Evolutionary conservation across 2,113 vertebrate species (phyloP), one percentile per base, ranked within the genome.

Genomic region (Mionectes macconnelli): DNA sequence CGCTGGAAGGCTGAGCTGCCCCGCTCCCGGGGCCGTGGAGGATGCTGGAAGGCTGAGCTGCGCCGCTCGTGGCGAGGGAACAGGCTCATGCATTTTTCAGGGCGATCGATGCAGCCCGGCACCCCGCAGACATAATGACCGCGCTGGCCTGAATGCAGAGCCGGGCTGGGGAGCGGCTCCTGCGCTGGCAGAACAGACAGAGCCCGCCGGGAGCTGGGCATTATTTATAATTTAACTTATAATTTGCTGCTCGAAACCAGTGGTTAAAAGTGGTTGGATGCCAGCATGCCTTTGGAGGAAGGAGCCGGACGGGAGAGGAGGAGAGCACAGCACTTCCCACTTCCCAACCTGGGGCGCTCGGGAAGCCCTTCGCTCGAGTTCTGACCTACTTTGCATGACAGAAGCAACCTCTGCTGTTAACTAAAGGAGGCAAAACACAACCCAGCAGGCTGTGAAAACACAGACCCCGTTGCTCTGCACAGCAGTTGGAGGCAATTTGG

Each of bases 331-430:
- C 33, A 5, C 68, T 87, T 53, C 75, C 8, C 31, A n/a, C 95
- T 84, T 84, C 95, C 97, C 94, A 93, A 11, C n/a, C 53, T 60
- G 17, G 95, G 93, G 86, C 21, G 33, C 44, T 57, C 49, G 55
- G 74, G 70, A 91, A 92, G 79, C 75, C 73, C 93, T 81, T 56
- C 13, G 33, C 90, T 73, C 89, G 4, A 87, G 81, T 83, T 93
- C 96, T 97, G 97, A 94, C 95, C 97, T 88, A 67, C 94, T 97
- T 96, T 93, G 92, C 75, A 59, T 47, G 94, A 47, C 64, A 94
- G 83, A 78, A 95, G 56, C 91, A 85, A 80, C 73, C 85, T 88
- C 93, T 92, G 28, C 47, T 31, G 0, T 76, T 81, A 50, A 57
- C 37, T 59, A 33, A 85, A 67, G 27, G 27, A 42, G 39, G 7